phyloP scores from a whole-genome alignment of 64 coral and sea anemone species.

The Montipora cactus region DNA sequence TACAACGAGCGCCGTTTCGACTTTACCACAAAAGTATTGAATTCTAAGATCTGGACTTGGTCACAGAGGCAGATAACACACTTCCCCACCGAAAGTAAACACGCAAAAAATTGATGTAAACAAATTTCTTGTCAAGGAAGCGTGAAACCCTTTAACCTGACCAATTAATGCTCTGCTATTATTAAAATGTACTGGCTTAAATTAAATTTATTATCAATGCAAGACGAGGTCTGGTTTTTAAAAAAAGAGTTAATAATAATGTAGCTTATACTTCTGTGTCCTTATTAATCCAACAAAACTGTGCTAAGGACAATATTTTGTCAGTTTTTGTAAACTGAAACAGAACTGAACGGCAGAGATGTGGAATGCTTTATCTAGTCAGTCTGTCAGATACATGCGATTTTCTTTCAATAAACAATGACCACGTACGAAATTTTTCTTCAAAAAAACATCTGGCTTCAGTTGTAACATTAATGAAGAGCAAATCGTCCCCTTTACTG shows the following conservation, averaged over 20 bases:
- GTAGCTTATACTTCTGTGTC: neutral
- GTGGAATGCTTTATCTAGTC: slow-evolving; percentile 6
- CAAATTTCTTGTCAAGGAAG: slow-evolving; percentile 50
- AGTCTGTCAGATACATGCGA: slow-evolving; percentile 21
- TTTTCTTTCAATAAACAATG: slow-evolving; percentile 57
- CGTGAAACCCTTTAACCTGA: slow-evolving; percentile 35
- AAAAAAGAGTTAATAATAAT: slow-evolving; percentile 12
- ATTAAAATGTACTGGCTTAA: slow-evolving; percentile 56
- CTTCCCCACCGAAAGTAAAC: slow-evolving; percentile 11
- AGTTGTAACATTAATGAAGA: slow-evolving; percentile 51
- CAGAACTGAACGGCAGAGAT: neutral
- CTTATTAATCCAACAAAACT: neutral
- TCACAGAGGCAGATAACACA: slow-evolving; percentile 4
- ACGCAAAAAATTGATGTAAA: slow-evolving; percentile 61
- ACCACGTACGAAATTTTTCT: neutral
- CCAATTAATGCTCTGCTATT: slow-evolving; percentile 57
- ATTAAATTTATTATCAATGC: slow-evolving; percentile 36
- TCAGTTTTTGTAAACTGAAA: slow-evolving; percentile 22
- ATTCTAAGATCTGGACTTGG: neutral
- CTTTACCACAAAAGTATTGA: neutral
- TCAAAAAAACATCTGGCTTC: slow-evolving; percentile 62
- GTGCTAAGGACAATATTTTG: slow-evolving; percentile 12
- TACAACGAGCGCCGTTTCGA: neutral
- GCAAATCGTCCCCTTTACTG: neutral
- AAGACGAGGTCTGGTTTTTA: neutral